Evolutionary conservation across 1,140 invertebrate species (phyloP), one percentile per base, ranked within the genome.

Genomic region (Lepidurus packardi): DNA sequence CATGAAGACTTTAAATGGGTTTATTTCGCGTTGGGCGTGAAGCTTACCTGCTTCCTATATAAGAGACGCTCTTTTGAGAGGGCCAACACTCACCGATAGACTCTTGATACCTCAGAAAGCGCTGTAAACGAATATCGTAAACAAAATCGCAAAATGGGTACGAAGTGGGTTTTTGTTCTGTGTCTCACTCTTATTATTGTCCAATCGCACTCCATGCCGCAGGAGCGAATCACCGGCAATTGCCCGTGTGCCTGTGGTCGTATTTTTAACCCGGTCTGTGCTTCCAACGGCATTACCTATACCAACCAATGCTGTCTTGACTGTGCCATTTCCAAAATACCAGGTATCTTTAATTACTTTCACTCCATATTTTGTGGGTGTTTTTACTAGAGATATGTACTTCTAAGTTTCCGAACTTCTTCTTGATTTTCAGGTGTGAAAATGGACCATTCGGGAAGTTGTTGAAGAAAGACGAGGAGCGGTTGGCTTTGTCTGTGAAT

Each of bases 271-370:
- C 53, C 53, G 53, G 8, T 65, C 21, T 65, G 53, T 65, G 53
- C 53, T n/a, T 65, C 53, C 53, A 65, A 65, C 8, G 53, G 53
- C 53, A n/a, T 65, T 65, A 65, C 53, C 53, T 65, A 65, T 21
- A 65, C 21, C 7, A 65, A 65, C 53, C 6, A 65, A 7, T 65
- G 53, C 3, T 65, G 53, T 65, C 21, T 65, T 21, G 6, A 65
- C 16, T 65, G 53, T 65, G 53, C 53, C 16, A 65, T 4, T n/a
- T 13, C 8, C 7, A 65, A 21, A 65, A n/a, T 1, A 7, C 53
- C 53, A 7, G 53, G 53, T 65, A 65, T 7, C 16, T 65, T 65
- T n/a, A 65, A 11, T n/a, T 65, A 65, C 0, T 65, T 9, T 47
- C 8, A 21, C 21, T n/a, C 21, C 21, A 13, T 65, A 13, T 65